phyloP scores from a whole-genome alignment of 2,888 invertebrate genomes.

The Flabesymbios commensalis region DNA sequence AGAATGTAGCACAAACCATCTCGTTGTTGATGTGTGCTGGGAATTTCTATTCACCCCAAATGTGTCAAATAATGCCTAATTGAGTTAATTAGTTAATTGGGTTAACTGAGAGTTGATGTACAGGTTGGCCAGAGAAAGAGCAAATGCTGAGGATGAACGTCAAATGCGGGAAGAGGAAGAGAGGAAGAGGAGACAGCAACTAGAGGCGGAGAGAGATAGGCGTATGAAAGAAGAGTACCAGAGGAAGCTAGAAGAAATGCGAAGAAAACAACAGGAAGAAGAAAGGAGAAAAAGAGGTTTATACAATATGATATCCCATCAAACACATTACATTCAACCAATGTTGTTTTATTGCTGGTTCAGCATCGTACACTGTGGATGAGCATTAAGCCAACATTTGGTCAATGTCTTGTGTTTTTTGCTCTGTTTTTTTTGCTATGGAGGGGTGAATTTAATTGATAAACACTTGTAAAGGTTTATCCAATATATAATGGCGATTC shows the following conservation, averaged over 20 bases:
- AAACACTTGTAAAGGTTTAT: too few relatives aligned
- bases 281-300: slow-evolving; percentile 41
- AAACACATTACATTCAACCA: too few relatives aligned
- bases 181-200: slow-evolving; percentile 24
- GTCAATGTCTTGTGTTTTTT: too few relatives aligned
- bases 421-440: neutral
- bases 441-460: neutral
- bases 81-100: too few relatives aligned
- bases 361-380: too few relatives aligned
- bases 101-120: neutral
- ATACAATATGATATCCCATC: neutral
- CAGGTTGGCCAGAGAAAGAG: slow-evolving; percentile 37
- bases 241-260: slow-evolving; percentile 53
- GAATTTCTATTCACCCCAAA: too few relatives aligned
- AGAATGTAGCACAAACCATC: too few relatives aligned
- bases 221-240: slow-evolving; percentile 41
- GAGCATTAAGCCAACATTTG: too few relatives aligned
- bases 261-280: slow-evolving; percentile 44
- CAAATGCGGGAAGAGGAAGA: slow-evolving; percentile 38
- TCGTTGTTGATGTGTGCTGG: too few relatives aligned
- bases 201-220: slow-evolving; percentile 31
- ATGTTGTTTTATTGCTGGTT: too few relatives aligned
- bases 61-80: too few relatives aligned
- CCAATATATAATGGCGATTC: too few relatives aligned
- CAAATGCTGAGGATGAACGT: slow-evolving; percentile 22